phyloP scores from a whole-genome alignment of 2,888 invertebrate genomes.

The Bruchidius siliquastri region DNA sequence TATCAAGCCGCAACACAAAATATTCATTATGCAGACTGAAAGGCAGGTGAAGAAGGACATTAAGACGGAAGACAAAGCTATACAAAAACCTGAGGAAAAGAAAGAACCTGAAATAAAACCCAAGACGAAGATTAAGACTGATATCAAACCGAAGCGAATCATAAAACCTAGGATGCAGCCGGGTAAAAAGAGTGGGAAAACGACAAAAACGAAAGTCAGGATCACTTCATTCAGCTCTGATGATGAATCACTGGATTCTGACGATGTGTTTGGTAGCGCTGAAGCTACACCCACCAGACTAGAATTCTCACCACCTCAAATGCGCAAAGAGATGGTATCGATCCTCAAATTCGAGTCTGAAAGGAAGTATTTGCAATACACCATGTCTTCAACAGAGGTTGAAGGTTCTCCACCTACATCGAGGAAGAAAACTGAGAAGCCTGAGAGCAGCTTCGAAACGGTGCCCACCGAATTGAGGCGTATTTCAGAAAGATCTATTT shows the following conservation, averaged over 20 bases:
- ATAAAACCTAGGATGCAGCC: conserved; percentile 61
- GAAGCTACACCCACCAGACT: conserved; percentile 68
- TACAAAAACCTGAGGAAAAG: conserved; percentile 28
- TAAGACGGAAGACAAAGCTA: conserved; percentile 20
- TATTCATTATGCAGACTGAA: conserved; percentile 28
- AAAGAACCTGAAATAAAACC: conserved; percentile 37
- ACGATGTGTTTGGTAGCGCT: conserved; percentile 72
- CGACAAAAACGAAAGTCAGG: conserved; percentile 62
- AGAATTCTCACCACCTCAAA: conserved; percentile 72
- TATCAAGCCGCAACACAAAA: conserved; percentile 45
- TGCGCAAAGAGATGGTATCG: conserved; percentile 70
- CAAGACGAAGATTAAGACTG: conserved; percentile 56
- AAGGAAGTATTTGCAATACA: conserved; percentile 55
- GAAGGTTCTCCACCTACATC: conserved; percentile 73
- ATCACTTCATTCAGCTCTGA: conserved; percentile 74
- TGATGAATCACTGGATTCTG: conserved; percentile 71
- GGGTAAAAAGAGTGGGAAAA: conserved; percentile 56
- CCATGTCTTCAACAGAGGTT: conserved; percentile 73
- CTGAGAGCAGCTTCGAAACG: conserved; percentile 58
- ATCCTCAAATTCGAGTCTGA: conserved; percentile 69
- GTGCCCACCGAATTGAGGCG: conserved; percentile 62
- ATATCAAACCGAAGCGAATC: conserved; percentile 58
- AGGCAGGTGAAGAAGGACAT: conserved; percentile 27
- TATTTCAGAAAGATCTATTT: conserved; percentile 70
- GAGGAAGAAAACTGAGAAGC: conserved; percentile 63